Evolutionary conservation across 2,888 invertebrate genomes (phyloP).

Genomic region (Molorchus minor): DNA sequence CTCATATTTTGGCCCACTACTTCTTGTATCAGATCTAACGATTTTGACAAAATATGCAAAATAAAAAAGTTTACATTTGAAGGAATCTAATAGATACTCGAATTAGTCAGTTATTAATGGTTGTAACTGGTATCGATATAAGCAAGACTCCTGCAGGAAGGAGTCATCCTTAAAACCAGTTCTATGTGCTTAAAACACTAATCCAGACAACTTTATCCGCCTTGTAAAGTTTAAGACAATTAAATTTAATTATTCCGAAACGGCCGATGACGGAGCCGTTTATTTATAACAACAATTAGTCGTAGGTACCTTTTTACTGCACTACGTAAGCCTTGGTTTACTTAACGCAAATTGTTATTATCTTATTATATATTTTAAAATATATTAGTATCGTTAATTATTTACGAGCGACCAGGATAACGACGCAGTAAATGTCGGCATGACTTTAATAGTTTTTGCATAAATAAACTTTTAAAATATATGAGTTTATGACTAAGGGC

Average conservation of each 20-base stretch:
- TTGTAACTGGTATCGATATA: no score
- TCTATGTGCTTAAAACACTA: slow-evolving; percentile 1
- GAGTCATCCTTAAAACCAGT: no score
- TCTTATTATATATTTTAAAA: slow-evolving; percentile 30
- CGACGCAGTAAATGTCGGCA: slow-evolving; percentile 23
- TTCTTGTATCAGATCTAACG: no score
- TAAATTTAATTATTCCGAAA: slow-evolving; percentile 21
- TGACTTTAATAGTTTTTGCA: slow-evolving; percentile 24
- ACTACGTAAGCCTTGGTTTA: slow-evolving; percentile 15
- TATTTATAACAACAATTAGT: slow-evolving; percentile 24
- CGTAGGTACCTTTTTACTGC: slow-evolving; percentile 22
- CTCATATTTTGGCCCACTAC: no score
- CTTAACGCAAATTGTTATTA: slow-evolving; percentile 27
- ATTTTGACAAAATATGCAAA: no score
- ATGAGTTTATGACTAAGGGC: no score
- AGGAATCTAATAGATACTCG: no score
- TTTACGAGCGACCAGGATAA: slow-evolving; percentile 22
- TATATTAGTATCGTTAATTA: slow-evolving; percentile 33
- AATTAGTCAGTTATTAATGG: no score
- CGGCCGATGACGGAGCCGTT: slow-evolving; percentile 14
- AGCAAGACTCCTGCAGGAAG: no score
- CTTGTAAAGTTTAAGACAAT: slow-evolving; percentile 17
- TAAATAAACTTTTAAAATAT: slow-evolving; percentile 7
- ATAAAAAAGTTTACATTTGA: no score
- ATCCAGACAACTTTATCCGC: slow-evolving; percentile 13